Evolutionary conservation across 2,113 vertebrate genomes (phyloP), one percentile per base, ranked within the genome.

Genomic region (Hucho hucho): DNA sequence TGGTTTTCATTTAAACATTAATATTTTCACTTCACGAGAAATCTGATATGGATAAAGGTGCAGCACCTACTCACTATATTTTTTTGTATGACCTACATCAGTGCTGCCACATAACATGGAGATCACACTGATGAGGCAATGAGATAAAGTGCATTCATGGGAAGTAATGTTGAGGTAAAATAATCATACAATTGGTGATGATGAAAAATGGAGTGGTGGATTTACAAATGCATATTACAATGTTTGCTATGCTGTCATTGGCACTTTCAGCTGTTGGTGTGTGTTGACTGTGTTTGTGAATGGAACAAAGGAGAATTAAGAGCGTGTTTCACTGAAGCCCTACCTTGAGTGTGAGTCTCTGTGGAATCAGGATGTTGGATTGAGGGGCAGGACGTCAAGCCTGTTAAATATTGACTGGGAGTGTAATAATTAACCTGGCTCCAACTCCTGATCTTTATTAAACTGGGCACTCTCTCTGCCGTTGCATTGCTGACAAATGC

Each of bases 401-500:
- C 89, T 89, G 92, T 93, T 92, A 94, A 94, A 93, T 91, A 93
- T 94, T 94, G 87, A 93, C 88, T 49, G 61, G 87, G 12, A 68
- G 84, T 89, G 79, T 93, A 93, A 94, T 93, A 81, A 94, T 94
- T 94, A 94, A 94, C 91, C 81, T 68, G 75, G 78, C 85, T 77
- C 80, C 83, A 88, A 87, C 83, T 81, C 86, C 90, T 79, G 84
- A 81, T 88, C 86, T 83, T 87, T 93, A 91, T 93, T 92, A 93
- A 91, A 90, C 91, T 79, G 91, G 82, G 84, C 37, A 75, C 83
- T 73, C 87, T 76, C 84, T 69, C 80, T 87, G 86, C 86, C 90
- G 89, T 87, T 88, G 77, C 86, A 43, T 26, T 74, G 77, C 86
- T 79, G 79, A 79, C 87, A 47, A 69, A 65, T 29, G 72, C 79